phyloP scores from a whole-genome alignment of 2,113 vertebrate species.

The Monarcha castaneiventris region DNA sequence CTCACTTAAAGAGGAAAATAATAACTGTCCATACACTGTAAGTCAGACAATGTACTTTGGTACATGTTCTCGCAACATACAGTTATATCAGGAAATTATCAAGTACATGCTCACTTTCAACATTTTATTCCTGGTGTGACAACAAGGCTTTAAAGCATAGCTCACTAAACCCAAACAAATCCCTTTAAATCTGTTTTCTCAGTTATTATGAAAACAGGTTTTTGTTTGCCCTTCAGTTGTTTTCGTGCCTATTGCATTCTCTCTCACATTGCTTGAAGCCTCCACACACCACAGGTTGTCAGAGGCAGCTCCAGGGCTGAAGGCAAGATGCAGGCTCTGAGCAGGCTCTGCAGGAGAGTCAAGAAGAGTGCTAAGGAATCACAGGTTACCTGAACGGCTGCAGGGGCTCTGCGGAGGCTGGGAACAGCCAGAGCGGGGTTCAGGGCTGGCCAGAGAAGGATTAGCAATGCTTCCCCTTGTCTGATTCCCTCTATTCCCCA shows the following conservation, averaged over 20 bases:
- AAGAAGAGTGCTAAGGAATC: neutral
- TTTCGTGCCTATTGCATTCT: neutral
- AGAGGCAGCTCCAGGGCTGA: neutral
- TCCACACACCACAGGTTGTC: neutral
- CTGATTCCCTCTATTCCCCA: neutral
- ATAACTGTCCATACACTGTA: neutral
- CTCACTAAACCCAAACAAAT: neutral
- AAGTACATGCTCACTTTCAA: neutral
- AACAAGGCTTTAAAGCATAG: neutral
- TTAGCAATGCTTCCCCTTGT: rapidly evolving
- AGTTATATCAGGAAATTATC: neutral
- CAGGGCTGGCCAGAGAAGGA: neutral
- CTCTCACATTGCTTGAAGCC: neutral
- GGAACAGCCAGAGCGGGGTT: rapidly evolving
- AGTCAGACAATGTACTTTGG: neutral
- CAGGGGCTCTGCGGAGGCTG: rapidly evolving
- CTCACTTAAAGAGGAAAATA: neutral
- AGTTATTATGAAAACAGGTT: neutral
- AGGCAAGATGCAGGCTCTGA: neutral
- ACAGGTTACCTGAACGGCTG: neutral
- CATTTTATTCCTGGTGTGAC: neutral
- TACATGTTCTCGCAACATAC: neutral
- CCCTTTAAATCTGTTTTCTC: neutral
- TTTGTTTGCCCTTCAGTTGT: neutral
- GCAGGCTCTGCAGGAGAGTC: neutral